Conservation (phyloP, 1,140 invertebrate species). For the Trachymyrmex cornetzi region DNA sequence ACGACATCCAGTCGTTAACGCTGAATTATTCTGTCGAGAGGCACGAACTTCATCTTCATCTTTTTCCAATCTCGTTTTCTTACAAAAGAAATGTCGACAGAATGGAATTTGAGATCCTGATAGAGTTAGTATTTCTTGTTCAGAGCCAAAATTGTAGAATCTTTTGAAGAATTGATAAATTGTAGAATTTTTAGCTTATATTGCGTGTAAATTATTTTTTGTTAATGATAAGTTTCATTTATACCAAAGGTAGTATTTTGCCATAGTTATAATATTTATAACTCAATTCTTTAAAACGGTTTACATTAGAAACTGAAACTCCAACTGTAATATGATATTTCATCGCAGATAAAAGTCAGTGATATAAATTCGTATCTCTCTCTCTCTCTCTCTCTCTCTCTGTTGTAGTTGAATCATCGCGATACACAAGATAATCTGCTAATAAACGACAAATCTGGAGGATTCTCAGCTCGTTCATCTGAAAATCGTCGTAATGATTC, state of each 20-base stretch:
- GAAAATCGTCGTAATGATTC: conserved; percentile 11
- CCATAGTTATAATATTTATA: background rate
- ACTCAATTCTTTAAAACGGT: background rate
- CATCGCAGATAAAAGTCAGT: background rate
- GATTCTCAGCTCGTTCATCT: background rate
- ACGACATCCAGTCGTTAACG: conserved; percentile 45
- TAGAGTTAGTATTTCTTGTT: background rate
- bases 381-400: too few relatives aligned
- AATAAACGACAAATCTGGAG: background rate
- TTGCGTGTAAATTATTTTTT: background rate
- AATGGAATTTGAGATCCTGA: background rate
- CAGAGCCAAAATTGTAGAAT: background rate
- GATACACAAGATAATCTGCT: background rate
- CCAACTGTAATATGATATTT: background rate
- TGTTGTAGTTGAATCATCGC: background rate
- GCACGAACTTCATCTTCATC: conserved; percentile 38
- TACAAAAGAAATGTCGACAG: background rate
- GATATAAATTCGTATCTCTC: background rate
- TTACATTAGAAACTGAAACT: background rate
- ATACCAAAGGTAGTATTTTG: background rate
- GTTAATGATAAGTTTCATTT: background rate
- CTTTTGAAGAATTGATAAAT: too few relatives aligned
- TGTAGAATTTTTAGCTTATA: background rate
- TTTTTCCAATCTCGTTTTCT: background rate
- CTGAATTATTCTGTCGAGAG: background rate